phyloP scores from a whole-genome alignment of 2,797 vertebrate species.

The Acanthurus tractus region DNA sequence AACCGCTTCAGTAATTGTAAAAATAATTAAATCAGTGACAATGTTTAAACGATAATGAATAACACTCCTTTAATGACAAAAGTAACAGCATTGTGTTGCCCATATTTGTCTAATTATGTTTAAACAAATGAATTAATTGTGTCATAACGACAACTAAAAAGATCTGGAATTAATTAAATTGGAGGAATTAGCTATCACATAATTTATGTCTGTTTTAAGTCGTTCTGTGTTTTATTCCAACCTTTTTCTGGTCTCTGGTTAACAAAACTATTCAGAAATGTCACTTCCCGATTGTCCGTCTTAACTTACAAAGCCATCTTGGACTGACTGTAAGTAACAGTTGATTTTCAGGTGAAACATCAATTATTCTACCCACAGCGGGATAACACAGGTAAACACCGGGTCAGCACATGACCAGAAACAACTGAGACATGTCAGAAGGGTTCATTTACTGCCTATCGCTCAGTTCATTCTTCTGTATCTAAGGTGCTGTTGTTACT shows the following conservation, averaged over 20 bases:
- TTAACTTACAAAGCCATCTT: neutral
- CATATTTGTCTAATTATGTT: no score
- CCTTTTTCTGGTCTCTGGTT: neutral
- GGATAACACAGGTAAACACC: neutral
- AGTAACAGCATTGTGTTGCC: neutral
- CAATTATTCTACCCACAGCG: neutral
- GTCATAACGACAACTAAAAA: neutral
- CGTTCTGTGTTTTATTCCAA: neutral
- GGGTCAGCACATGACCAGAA: constrained; percentile 1
- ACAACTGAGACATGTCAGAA: neutral
- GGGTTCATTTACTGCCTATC: constrained; percentile 20
- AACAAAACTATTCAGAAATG: neutral
- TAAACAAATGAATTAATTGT: neutral
- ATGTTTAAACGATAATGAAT: neutral
- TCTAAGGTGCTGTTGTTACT: constrained; percentile 16
- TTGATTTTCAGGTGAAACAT: neutral
- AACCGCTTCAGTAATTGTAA: no score
- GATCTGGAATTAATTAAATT: neutral
- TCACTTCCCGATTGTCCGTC: constrained; percentile 16
- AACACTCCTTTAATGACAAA: neutral
- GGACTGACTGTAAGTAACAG: neutral
- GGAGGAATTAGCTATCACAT: no score
- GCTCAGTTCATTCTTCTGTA: constrained; percentile 5
- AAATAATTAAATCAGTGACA: no score
- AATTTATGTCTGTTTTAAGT: neutral